Conservation (phyloP, 2,113 vertebrate genomes). For the Mesocricetus auratus region DNA sequence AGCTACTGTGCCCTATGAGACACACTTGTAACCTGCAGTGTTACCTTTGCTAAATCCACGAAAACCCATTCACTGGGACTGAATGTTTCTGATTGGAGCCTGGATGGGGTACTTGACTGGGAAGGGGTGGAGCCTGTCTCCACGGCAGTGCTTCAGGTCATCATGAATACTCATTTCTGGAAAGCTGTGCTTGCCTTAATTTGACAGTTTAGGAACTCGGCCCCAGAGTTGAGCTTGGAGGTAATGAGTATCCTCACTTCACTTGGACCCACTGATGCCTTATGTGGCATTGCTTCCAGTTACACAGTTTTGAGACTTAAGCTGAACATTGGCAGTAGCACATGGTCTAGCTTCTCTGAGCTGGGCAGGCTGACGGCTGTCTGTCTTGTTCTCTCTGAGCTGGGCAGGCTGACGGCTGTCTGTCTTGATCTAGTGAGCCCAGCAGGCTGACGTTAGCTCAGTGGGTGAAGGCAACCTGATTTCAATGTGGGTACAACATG, state of each 20-base stretch:
- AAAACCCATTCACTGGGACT: neutral
- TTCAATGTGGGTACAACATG: neutral
- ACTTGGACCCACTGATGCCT: neutral
- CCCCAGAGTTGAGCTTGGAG: neutral
- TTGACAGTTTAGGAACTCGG: neutral
- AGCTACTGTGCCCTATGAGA: neutral
- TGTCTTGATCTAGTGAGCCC: neutral
- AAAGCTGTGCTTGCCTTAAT: neutral
- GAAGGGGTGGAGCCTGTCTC: neutral
- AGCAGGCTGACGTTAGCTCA: neutral
- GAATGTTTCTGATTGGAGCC: neutral
- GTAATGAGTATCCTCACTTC: rapidly evolving
- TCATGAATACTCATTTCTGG: neutral
- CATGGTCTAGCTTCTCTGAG: neutral
- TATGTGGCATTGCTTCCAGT: neutral
- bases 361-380: neutral
- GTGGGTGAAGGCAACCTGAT: neutral
- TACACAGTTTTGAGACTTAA: neutral
- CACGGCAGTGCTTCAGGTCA: neutral
- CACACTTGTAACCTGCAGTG: neutral
- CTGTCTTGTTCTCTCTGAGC: neutral
- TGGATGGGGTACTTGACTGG: neutral
- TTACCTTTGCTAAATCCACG: neutral
- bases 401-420: neutral
- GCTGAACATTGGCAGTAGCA: neutral